phyloP scores from a whole-genome alignment of 2,888 invertebrate genomes.

The Cryptocheilus praepositus region DNA sequence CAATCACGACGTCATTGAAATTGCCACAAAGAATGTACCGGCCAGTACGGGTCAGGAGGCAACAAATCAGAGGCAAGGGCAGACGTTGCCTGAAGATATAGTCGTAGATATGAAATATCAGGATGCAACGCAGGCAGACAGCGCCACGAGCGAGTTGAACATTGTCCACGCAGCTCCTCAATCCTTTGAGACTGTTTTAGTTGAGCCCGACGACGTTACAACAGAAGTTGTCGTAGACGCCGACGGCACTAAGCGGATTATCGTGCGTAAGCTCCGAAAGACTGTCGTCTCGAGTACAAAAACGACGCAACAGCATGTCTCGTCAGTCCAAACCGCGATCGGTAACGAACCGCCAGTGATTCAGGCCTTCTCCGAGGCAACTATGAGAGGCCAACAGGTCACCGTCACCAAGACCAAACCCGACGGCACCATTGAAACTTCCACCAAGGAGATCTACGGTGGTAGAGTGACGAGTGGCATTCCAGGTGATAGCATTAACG shows the following conservation, averaged over 20 bases:
- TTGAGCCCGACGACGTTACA: constrained; percentile 89
- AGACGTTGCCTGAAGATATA: constrained; percentile 76
- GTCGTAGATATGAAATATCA: constrained; percentile 85
- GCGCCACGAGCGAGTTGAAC: constrained; percentile 81
- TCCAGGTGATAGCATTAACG: constrained; percentile 80
- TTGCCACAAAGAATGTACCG: constrained; percentile 70
- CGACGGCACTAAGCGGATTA: constrained; percentile 87
- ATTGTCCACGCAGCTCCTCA: constrained; percentile 85
- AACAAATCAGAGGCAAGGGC: neutral
- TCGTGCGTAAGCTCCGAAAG: constrained; percentile 84
- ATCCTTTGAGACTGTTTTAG: constrained; percentile 87
- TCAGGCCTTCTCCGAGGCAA: constrained; percentile 82
- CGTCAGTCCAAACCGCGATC: constrained; percentile 77
- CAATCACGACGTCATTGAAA: constrained; percentile 71
- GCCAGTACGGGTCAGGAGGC: constrained; percentile 12
- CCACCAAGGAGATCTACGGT: constrained; percentile 80
- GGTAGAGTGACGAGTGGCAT: constrained; percentile 80
- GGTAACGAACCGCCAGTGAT: constrained; percentile 79
- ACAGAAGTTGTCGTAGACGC: constrained; percentile 87
- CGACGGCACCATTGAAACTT: constrained; percentile 80
- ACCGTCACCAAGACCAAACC: constrained; percentile 78
- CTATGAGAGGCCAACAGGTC: constrained; percentile 81
- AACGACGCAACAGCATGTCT: constrained; percentile 79
- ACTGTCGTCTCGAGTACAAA: constrained; percentile 81
- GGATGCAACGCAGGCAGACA: constrained; percentile 76